A percentile compares a stretch with the other conserved stretches of the same genome.
Evolutionary conservation across 1,140 invertebrate genomes (phyloP).

Genomic region (Drosophila parvula): DNA sequence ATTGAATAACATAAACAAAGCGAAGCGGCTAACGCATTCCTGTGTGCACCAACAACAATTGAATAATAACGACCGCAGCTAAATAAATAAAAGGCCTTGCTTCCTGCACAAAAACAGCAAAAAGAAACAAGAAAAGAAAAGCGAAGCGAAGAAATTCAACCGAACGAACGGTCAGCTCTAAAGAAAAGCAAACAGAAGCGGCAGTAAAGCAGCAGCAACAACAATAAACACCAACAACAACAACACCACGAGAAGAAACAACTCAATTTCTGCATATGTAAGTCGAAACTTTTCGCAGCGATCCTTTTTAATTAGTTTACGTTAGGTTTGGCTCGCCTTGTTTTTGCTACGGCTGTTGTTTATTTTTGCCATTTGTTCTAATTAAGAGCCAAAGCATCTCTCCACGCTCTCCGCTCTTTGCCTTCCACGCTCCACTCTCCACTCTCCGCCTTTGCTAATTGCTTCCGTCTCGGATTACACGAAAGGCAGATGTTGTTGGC

Average conservation of each 20-base stretch:
- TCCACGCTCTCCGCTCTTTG: background rate
- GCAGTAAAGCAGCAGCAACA: slow-evolving; percentile 23
- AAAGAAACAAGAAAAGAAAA: slow-evolving; percentile 12
- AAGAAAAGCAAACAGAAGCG: slow-evolving; percentile 25
- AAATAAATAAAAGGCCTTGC: slow-evolving; percentile 55
- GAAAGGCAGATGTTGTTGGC: slow-evolving; percentile 15
- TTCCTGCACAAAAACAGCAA: slow-evolving; percentile 27
- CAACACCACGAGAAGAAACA: slow-evolving; percentile 50
- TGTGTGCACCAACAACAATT: slow-evolving; percentile 57
- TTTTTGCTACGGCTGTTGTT: slow-evolving; percentile 45
- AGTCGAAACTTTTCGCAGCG: slow-evolving; percentile 58
- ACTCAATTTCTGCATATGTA: slow-evolving; percentile 76
- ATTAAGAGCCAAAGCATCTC: slow-evolving; percentile 55
- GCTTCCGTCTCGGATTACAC: slow-evolving; percentile 47
- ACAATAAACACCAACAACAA: slow-evolving; percentile 25
- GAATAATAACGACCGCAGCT: slow-evolving; percentile 47
- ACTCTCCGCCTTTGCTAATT: slow-evolving; percentile 32
- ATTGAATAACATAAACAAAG: slow-evolving; percentile 52
- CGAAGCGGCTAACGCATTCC: slow-evolving; percentile 38
- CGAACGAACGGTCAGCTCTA: slow-evolving; percentile 20
- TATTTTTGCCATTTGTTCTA: slow-evolving; percentile 76
- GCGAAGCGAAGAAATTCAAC: slow-evolving; percentile 28
- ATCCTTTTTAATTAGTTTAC: slow-evolving; percentile 75
- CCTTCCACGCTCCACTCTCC: background rate
- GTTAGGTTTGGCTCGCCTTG: slow-evolving; percentile 57